Evolutionary conservation across 2,888 invertebrate species (phyloP).

Genomic region (Plagodis pulveraria): DNA sequence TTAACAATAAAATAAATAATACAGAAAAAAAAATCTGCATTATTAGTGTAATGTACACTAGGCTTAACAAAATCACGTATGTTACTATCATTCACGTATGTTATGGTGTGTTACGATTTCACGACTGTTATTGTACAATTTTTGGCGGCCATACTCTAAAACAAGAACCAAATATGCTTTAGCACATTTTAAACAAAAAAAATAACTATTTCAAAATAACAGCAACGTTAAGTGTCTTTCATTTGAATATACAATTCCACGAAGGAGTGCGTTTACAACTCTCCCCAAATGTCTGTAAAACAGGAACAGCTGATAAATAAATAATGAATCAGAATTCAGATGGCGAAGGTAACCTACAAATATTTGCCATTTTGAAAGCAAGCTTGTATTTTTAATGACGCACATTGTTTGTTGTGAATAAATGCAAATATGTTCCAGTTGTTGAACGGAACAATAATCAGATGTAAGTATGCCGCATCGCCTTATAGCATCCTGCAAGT

Average conservation of each 20-base stretch:
- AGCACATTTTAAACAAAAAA: not conserved
- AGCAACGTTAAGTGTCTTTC: not conserved
- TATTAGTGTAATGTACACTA: too few species aligned
- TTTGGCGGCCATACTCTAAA: too few species aligned
- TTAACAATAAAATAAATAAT: too few species aligned
- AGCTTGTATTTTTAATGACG: conserved; percentile 28
- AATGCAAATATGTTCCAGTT: conserved; percentile 17
- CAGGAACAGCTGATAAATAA: conserved; percentile 55
- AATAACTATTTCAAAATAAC: not conserved
- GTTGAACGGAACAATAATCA: conserved; percentile 15
- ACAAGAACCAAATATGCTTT: too few species aligned
- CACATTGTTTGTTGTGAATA: conserved; percentile 29
- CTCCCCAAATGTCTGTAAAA: conserved; percentile 43
- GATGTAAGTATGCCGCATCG: conserved; percentile 25
- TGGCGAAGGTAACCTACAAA: conserved; percentile 44
- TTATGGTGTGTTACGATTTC: too few species aligned
- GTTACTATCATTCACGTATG: too few species aligned
- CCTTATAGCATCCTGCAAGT: conserved; percentile 1
- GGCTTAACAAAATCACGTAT: too few species aligned
- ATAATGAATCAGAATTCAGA: conserved; percentile 52
- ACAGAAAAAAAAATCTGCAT: too few species aligned
- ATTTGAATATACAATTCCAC: not conserved
- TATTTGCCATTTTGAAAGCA: conserved; percentile 32
- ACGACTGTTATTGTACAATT: too few species aligned
- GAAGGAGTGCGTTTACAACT: conserved; percentile 6